phyloP scores from a whole-genome alignment of 2,113 vertebrate species.

The Noctilio leporinus region DNA sequence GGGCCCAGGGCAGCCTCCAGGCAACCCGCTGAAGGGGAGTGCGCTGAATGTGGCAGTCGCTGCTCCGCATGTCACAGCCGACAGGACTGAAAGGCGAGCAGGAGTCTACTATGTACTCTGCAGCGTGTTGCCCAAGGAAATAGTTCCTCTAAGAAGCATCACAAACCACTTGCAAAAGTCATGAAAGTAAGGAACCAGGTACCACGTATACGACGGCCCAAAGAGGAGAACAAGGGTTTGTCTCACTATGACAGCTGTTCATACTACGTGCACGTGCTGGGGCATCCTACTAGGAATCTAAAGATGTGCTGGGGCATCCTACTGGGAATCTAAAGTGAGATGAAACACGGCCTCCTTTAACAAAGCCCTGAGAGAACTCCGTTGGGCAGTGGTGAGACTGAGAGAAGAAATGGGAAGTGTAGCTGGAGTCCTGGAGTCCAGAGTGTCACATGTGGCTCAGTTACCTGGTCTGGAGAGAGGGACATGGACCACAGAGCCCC shows the following conservation, averaged over 20 bases:
- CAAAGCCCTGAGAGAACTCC: background rate
- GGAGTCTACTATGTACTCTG: background rate
- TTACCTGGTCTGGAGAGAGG: slow-evolving; percentile 95
- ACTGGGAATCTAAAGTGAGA: background rate
- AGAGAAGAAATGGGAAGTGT: background rate
- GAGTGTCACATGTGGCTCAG: background rate
- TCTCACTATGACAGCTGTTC: background rate
- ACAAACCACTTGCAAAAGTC: background rate
- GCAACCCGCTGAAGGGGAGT: background rate
- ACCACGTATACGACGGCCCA: background rate
- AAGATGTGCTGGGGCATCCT: background rate
- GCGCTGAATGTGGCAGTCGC: background rate
- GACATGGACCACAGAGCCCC: slow-evolving; percentile 93
- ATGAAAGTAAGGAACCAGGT: background rate
- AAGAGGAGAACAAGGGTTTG: background rate
- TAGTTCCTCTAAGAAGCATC: background rate
- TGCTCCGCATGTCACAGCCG: background rate
- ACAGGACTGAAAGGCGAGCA: background rate
- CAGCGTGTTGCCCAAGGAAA: background rate
- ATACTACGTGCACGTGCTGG: fast-evolving
- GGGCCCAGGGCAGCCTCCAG: background rate
- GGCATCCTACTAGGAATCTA: background rate
- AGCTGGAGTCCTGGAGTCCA: background rate
- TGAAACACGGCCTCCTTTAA: background rate
- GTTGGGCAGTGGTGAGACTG: background rate